These are phyloP conservation scores for Nymphalis polychloros DNA, from an alignment of 2,888 invertebrate genomes.

Conservation along the genomic window DNA sequence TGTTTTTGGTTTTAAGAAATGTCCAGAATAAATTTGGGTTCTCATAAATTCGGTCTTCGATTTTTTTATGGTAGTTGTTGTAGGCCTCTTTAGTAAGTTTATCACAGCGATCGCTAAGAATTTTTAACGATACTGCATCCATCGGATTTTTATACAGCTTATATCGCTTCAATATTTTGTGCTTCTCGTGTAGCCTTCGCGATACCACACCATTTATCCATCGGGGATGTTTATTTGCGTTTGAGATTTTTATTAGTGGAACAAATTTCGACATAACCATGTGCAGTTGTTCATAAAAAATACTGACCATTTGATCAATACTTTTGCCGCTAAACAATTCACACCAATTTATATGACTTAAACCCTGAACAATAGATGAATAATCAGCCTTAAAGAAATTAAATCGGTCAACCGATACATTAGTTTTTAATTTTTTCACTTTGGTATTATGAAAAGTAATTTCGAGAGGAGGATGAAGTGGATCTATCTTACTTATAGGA, in stretches of 20 bases:
- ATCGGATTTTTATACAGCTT: constrained; percentile 3
- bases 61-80: not conserved
- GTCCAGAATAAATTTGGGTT: not conserved
- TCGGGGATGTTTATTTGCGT: not conserved
- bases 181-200: not conserved
- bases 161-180: not conserved
- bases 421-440: not conserved
- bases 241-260: not conserved
- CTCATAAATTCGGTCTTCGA: not conserved
- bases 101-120: not conserved
- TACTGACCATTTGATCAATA: constrained; percentile 3
- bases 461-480: not conserved
- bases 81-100: not conserved
- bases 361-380: not conserved
- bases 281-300: not conserved
- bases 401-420: not conserved
- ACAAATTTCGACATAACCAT: not conserved
- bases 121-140: not conserved
- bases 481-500: constrained; percentile 1
- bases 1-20: not conserved
- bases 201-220: not conserved
- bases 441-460: not conserved
- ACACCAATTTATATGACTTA: not conserved
- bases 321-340: not conserved
- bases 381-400: constrained; percentile 4